Evolutionary conservation across 2,888 invertebrate species (phyloP).

Genomic region (Apamea epomidion): DNA sequence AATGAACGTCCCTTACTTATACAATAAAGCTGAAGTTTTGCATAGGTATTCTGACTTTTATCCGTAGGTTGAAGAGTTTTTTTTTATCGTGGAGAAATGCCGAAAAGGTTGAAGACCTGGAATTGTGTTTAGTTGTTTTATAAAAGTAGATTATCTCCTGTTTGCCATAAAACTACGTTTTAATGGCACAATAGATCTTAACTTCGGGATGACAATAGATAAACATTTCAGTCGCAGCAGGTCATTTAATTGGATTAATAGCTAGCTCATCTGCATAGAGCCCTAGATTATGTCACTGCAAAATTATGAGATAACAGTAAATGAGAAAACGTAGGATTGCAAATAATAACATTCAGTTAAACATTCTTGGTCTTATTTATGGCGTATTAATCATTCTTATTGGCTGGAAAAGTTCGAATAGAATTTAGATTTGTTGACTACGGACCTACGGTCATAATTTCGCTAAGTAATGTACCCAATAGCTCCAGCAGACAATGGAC

Average conservation of each 20-base stretch:
- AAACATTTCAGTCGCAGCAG: background rate
- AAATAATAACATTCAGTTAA: slow-evolving; percentile 9
- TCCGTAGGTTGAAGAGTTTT: background rate
- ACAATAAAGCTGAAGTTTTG: slow-evolving; percentile 67
- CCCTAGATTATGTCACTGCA: background rate
- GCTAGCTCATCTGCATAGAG: background rate
- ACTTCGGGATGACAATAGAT: background rate
- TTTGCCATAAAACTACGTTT: background rate
- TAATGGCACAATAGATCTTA: background rate
- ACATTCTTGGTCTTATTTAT: slow-evolving; percentile 26
- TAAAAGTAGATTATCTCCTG: background rate
- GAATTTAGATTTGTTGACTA: slow-evolving; percentile 23
- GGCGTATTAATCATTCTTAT: slow-evolving; percentile 35
- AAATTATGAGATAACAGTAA: background rate
- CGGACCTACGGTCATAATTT: slow-evolving; percentile 27
- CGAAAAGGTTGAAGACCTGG: background rate
- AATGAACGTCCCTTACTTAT: slow-evolving; percentile 72
- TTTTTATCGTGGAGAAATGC: too few species aligned
- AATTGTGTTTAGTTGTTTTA: background rate
- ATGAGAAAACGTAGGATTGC: background rate
- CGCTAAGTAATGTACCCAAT: slow-evolving; percentile 17
- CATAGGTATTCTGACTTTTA: slow-evolving; percentile 4
- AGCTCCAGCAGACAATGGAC: slow-evolving; percentile 41
- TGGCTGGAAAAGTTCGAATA: slow-evolving; percentile 28
- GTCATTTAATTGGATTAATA: background rate